Percentiles rank a stretch among this genome's conserved stretches.
Conservation (phyloP, 1,140 invertebrate species). For the Macrobrachium rosenbergii region DNA sequence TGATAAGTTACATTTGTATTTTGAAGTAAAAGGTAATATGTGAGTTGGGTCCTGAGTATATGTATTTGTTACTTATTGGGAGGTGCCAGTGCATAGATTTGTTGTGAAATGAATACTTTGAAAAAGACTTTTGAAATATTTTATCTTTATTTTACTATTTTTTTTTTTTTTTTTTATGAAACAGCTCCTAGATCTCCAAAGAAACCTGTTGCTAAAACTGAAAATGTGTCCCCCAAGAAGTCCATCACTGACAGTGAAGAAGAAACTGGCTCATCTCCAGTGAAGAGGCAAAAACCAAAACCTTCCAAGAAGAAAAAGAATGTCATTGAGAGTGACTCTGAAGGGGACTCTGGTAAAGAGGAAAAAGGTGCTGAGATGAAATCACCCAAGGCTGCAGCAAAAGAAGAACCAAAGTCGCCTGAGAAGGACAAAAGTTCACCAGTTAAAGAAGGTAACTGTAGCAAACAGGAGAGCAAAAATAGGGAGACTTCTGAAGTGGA, state of each 20-base stretch:
- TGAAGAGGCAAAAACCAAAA: neutral
- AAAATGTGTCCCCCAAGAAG: neutral
- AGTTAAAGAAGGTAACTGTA: neutral
- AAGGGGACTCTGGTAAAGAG: no score
- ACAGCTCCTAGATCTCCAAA: constrained; percentile 14
- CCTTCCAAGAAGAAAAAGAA: constrained; percentile 20
- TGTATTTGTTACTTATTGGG: no score
- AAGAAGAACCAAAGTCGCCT: neutral
- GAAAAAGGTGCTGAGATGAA: neutral
- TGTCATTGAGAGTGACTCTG: no score
- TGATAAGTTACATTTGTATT: no score
- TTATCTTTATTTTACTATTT: no score
- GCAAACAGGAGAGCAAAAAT: constrained; percentile 19
- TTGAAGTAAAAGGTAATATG: no score
- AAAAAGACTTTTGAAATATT: no score
- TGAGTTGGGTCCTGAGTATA: no score
- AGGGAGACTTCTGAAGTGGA: neutral
- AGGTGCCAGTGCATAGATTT: no score
- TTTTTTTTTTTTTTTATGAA: neutral
- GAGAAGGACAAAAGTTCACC: neutral
- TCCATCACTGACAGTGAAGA: neutral
- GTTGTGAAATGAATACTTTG: no score
- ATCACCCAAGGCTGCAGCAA: neutral
- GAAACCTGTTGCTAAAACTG: neutral
- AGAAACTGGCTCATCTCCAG: constrained; percentile 2